Evolutionary conservation across 2,888 invertebrate species (phyloP).

Genomic region (Iphiclides podalirius): DNA sequence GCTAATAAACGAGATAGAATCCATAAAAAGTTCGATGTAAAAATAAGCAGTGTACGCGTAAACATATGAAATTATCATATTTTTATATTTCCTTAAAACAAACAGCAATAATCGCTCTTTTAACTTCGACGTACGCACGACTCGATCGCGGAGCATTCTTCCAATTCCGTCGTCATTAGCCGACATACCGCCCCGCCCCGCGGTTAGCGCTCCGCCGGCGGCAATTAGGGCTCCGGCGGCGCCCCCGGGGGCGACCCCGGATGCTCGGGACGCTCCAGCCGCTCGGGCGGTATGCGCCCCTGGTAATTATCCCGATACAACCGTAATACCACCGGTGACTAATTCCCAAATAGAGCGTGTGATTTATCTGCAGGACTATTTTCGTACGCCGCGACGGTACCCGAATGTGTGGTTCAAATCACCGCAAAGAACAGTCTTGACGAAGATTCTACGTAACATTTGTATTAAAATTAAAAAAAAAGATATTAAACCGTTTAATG

Average conservation of each 20-base stretch:
- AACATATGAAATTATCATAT: too few relatives aligned
- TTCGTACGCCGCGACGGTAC: conserved; percentile 9
- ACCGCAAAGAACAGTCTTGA: neutral
- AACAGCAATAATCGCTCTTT: too few relatives aligned
- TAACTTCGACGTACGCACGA: too few relatives aligned
- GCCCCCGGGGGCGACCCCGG: conserved; percentile 50
- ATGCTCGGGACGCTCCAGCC: conserved; percentile 50
- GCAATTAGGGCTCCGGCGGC: conserved; percentile 48
- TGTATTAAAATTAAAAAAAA: too few relatives aligned
- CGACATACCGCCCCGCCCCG: conserved; percentile 39
- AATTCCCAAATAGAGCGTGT: conserved; percentile 40
- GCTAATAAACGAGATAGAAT: too few relatives aligned
- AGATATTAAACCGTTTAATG: too few relatives aligned
- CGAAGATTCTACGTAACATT: too few relatives aligned
- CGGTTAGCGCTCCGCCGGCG: conserved; percentile 47
- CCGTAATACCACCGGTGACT: conserved; percentile 50
- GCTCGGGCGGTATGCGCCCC: conserved; percentile 52
- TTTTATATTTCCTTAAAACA: too few relatives aligned
- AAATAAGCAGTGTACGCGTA: too few relatives aligned
- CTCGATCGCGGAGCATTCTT: conserved; percentile 3
- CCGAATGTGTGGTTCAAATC: neutral
- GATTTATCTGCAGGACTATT: conserved; percentile 17
- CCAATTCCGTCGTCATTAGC: conserved; percentile 7
- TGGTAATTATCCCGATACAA: conserved; percentile 54
- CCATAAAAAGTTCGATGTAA: too few relatives aligned